Conservation (phyloP, 1,140 invertebrate genomes). For the Anastrepha obliqua region DNA sequence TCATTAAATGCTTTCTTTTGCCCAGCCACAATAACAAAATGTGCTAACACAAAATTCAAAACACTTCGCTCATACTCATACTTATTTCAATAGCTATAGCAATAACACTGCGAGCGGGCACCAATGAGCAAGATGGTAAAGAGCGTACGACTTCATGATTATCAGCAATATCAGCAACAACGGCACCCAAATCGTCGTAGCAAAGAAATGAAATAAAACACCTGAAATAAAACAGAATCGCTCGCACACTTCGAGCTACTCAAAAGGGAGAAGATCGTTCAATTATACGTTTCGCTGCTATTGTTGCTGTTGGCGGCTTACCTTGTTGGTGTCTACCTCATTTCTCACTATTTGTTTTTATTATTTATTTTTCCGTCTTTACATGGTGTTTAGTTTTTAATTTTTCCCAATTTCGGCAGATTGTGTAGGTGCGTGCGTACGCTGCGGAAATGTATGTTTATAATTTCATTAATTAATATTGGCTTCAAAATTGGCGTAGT, state of each 20-base stretch:
- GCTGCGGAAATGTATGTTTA: conserved; percentile 27
- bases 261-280: conserved; percentile 22
- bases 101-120: not conserved
- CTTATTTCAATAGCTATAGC: not conserved
- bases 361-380: conserved; percentile 12
- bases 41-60: conserved; percentile 22
- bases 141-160: not conserved
- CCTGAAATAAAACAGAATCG: not conserved
- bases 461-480: conserved; percentile 24
- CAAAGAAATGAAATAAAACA: not conserved
- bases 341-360: not conserved
- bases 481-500: conserved; percentile 23
- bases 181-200: not conserved
- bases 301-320: not conserved
- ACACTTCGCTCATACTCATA: not conserved
- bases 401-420: not conserved
- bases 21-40: conserved; percentile 7
- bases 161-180: not conserved
- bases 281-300: not conserved
- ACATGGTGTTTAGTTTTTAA: conserved; percentile 17
- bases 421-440: not conserved
- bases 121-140: not conserved
- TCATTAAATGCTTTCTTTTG: not conserved
- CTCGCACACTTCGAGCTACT: not conserved
- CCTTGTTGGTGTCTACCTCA: conserved; percentile 13